These are phyloP conservation scores for Poeciliopsis paucimaculata DNA, from an alignment of 2,797 vertebrate species.

Conservation along the genomic window DNA sequence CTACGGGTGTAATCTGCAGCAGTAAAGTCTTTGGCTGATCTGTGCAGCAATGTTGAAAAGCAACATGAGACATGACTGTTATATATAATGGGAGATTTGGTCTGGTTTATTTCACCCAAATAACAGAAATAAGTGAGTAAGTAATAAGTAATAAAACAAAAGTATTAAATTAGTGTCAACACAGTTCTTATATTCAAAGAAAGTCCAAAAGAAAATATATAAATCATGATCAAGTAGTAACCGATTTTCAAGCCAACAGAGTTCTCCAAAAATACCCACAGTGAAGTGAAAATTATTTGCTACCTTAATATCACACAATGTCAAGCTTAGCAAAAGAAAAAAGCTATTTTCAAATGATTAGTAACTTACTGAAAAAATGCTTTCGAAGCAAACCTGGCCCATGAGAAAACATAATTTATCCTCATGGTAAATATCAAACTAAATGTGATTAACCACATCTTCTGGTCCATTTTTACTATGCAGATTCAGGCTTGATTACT, in stretches of 20 bases:
- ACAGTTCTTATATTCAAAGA: not conserved
- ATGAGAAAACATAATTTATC: too few species aligned
- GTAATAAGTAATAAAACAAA: not conserved
- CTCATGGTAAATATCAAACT: not conserved
- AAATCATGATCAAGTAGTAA: not conserved
- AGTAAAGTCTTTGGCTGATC: constrained; percentile 16
- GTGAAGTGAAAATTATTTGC: not conserved
- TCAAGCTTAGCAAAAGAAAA: not conserved
- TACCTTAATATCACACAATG: not conserved
- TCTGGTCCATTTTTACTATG: not conserved
- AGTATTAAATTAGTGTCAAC: not conserved
- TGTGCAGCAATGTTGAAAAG: not conserved
- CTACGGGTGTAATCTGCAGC: constrained; percentile 19
- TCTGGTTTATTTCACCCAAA: not conserved
- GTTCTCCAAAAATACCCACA: not conserved
- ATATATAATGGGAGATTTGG: not conserved
- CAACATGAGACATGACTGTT: not conserved
- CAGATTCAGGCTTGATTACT: not conserved
- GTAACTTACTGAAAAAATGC: not conserved
- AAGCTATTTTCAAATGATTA: not conserved
- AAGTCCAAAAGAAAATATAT: not conserved
- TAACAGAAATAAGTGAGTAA: not conserved
- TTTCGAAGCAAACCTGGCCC: not conserved
- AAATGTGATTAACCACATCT: not conserved
- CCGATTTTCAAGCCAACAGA: not conserved